These are phyloP conservation scores for Bombyx huttoni DNA, from an alignment of 2,888 invertebrate genomes.

Conservation along the genomic window DNA sequence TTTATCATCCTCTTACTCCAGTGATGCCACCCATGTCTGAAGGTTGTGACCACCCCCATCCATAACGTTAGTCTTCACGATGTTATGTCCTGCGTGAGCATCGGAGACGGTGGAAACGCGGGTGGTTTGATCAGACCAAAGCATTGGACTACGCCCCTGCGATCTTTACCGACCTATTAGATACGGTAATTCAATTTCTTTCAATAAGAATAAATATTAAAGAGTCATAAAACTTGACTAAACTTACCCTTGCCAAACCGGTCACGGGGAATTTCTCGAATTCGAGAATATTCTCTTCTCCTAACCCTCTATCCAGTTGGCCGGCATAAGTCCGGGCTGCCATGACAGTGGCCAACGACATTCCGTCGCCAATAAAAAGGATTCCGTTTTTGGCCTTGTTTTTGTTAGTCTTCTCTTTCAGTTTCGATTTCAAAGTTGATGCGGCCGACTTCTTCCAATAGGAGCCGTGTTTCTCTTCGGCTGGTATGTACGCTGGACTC, in stretches of 20 bases:
- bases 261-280: conserved; percentile 80
- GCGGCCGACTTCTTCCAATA: conserved; percentile 48
- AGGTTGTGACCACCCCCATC: too few relatives aligned
- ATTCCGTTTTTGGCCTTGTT: conserved; percentile 77
- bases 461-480: conserved; percentile 49
- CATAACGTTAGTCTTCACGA: too few relatives aligned
- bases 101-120: too few relatives aligned
- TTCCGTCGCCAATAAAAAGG: conserved; percentile 81
- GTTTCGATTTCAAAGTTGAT: conserved; percentile 34
- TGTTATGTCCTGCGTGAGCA: background rate
- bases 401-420: conserved; percentile 27
- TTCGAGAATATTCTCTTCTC: conserved; percentile 75
- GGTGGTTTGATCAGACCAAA: too few relatives aligned
- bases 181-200: background rate
- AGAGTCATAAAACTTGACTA: background rate
- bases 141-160: too few relatives aligned
- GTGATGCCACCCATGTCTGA: too few relatives aligned
- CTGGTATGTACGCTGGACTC: conserved; percentile 44
- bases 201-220: background rate
- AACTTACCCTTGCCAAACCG: conserved; percentile 77
- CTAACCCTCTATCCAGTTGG: conserved; percentile 65
- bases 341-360: conserved; percentile 82
- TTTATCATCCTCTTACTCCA: too few relatives aligned
- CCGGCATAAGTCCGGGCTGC: conserved; percentile 80
- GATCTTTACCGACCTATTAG: background rate